A percentile compares a stretch with the other conserved stretches of the same genome.
phyloP scores from a whole-genome alignment of 1,140 invertebrate species.

The Antheraea pernyi region DNA sequence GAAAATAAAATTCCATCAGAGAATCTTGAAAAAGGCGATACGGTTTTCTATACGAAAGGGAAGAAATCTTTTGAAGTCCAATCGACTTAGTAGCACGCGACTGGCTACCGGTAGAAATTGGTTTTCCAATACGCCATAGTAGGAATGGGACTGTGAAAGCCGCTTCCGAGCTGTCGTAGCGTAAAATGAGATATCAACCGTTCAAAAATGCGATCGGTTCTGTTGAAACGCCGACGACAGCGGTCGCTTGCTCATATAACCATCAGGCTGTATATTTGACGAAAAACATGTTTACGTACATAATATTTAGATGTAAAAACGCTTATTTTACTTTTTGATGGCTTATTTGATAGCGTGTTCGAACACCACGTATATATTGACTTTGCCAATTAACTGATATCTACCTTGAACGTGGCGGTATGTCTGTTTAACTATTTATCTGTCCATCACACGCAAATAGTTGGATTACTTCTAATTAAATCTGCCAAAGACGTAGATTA shows the following conservation, averaged over 20 bases:
- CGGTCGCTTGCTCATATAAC: not conserved
- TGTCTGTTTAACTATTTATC: no score
- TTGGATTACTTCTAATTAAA: no score
- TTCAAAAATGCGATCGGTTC: slow-evolving; percentile 63
- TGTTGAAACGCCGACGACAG: slow-evolving; percentile 18
- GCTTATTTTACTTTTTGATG: no score
- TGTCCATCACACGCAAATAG: no score
- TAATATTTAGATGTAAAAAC: not conserved
- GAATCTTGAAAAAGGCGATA: slow-evolving; percentile 33
- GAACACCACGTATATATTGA: no score
- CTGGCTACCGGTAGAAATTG: slow-evolving; percentile 48
- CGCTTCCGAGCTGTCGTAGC: slow-evolving; percentile 52
- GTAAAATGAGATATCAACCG: slow-evolving; percentile 73
- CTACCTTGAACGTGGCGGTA: no score
- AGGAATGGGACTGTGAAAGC: slow-evolving; percentile 28
- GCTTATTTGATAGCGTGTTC: no score
- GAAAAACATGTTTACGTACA: not conserved
- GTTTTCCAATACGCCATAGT: slow-evolving; percentile 48
- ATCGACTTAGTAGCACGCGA: slow-evolving; percentile 50
- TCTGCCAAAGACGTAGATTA: no score
- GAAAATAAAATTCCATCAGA: slow-evolving; percentile 6
- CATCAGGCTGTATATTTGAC: not conserved
- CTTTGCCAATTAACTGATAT: no score
- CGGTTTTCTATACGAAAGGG: slow-evolving; percentile 28
- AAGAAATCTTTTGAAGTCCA: slow-evolving; percentile 41